Conservation (phyloP, 1,140 invertebrate genomes). For the Venustaconcha ellipsiformis region DNA sequence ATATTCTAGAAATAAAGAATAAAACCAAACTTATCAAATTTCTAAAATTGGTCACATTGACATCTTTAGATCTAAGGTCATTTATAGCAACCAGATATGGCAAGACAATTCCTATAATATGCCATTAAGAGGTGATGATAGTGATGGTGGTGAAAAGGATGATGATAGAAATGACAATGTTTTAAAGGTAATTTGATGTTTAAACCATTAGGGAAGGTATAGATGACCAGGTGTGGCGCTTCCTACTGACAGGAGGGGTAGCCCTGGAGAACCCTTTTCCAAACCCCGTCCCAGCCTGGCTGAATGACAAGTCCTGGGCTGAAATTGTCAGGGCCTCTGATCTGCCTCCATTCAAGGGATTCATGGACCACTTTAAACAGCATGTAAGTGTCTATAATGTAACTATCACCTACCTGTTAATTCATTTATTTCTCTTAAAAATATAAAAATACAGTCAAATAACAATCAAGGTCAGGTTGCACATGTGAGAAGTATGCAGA, state of each 20-base stretch:
- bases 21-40: no score
- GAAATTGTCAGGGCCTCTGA: slow-evolving; percentile 66
- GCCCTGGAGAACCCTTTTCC: slow-evolving; percentile 67
- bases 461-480: not conserved
- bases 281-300: slow-evolving; percentile 66
- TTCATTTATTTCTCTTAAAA: not conserved
- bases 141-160: no score
- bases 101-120: no score
- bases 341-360: slow-evolving; percentile 63
- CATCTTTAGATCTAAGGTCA: no score
- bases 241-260: slow-evolving; percentile 68
- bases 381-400: slow-evolving; percentile 42
- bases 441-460: not conserved
- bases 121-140: no score
- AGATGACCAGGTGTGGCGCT: slow-evolving; percentile 66
- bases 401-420: not conserved
- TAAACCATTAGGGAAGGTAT: slow-evolving; percentile 22
- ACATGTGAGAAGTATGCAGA: slow-evolving; percentile 18
- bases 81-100: no score
- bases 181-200: no score
- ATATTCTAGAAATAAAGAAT: no score
- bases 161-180: no score
- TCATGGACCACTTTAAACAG: slow-evolving; percentile 66
- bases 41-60: no score
- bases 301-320: slow-evolving; percentile 67